Percentiles rank a stretch among this genome's conserved stretches.
These are phyloP conservation scores for Campoplex nolae DNA, from an alignment of 2,888 invertebrate species.

Conservation along the genomic window DNA sequence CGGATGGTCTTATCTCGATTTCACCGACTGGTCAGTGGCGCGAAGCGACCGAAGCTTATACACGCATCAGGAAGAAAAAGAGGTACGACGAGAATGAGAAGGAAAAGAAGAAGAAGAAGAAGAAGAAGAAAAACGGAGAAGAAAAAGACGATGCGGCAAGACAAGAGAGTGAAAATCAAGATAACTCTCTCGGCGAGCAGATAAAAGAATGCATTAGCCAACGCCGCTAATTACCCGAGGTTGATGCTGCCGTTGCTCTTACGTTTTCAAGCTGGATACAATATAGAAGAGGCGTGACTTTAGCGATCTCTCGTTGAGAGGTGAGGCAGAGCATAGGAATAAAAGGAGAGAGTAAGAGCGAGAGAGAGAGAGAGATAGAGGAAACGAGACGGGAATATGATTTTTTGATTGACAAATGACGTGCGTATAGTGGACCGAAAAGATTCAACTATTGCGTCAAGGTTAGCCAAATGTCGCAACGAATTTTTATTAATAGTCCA, in stretches of 20 bases:
- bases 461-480: slow-evolving; percentile 51
- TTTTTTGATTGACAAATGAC: slow-evolving; percentile 68
- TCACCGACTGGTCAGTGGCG: slow-evolving; percentile 66
- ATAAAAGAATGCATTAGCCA: slow-evolving; percentile 81
- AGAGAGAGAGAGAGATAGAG: slow-evolving; percentile 44
- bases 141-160: slow-evolving; percentile 43
- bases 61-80: slow-evolving; percentile 33
- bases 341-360: slow-evolving; percentile 44
- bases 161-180: slow-evolving; percentile 73
- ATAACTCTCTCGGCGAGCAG: slow-evolving; percentile 75
- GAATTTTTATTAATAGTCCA: slow-evolving; percentile 53
- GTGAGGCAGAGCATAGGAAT: slow-evolving; percentile 67
- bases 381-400: slow-evolving; percentile 75
- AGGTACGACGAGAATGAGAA: slow-evolving; percentile 29
- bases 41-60: slow-evolving; percentile 59
- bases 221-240: slow-evolving; percentile 78
- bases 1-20: slow-evolving; percentile 68
- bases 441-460: slow-evolving; percentile 52
- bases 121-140: neutral
- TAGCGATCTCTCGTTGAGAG: slow-evolving; percentile 55
- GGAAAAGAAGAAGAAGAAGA: slow-evolving; percentile 13
- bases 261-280: slow-evolving; percentile 71
- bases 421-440: slow-evolving; percentile 61
- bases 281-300: slow-evolving; percentile 74
- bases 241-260: slow-evolving; percentile 66